Conservation (phyloP, 1,140 invertebrate genomes). For the Ceratitis capitata region DNA sequence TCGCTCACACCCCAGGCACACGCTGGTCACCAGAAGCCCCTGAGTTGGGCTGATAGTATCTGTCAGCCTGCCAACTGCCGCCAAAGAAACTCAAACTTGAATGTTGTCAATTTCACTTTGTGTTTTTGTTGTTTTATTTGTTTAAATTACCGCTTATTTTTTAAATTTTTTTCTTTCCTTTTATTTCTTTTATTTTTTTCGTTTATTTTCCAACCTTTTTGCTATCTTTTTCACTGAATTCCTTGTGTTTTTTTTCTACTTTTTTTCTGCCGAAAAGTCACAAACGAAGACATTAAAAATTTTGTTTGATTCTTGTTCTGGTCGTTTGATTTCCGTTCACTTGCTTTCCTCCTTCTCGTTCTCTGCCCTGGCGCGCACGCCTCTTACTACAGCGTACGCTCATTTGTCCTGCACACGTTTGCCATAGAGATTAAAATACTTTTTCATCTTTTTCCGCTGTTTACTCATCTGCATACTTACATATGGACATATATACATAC, state of each 20-base stretch:
- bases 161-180: constrained; percentile 7
- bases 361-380: constrained; percentile 42
- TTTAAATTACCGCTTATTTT: neutral
- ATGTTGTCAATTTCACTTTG: neutral
- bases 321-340: constrained; percentile 66
- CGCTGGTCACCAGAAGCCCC: too few species aligned
- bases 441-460: constrained; percentile 54
- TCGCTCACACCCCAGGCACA: neutral
- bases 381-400: neutral
- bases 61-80: constrained; percentile 10
- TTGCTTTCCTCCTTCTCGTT: too few species aligned
- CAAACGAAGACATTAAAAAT: constrained; percentile 63
- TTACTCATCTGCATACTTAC: constrained; percentile 5
- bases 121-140: neutral
- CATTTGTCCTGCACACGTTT: constrained; percentile 50
- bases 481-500: neutral
- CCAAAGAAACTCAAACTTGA: constrained; percentile 16
- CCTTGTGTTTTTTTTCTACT: constrained; percentile 4
- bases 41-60: neutral
- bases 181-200: neutral
- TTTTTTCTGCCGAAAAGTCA: constrained; percentile 23
- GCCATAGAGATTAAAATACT: constrained; percentile 65
- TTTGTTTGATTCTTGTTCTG: constrained; percentile 60
- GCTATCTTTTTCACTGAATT: neutral
- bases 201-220: neutral